A percentile compares a stretch with the other conserved stretches of the same genome.
These are phyloP conservation scores for Pomatorhinus ruficollis DNA, from an alignment of 2,113 vertebrate genomes.

Conservation along the genomic window DNA sequence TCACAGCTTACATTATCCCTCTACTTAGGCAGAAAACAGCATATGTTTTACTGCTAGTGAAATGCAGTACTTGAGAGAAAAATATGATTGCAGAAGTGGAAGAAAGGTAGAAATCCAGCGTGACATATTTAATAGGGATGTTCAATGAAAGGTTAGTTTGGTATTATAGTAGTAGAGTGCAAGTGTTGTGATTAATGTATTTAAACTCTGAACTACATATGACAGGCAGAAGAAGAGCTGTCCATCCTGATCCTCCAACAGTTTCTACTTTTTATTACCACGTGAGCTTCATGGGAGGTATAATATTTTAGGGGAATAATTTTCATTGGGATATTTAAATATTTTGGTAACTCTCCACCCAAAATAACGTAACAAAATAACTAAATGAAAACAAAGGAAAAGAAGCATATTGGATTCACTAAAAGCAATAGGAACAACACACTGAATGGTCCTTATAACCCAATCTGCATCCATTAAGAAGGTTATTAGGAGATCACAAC, in stretches of 20 bases:
- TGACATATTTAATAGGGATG: not conserved
- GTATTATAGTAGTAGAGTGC: not conserved
- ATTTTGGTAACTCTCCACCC: not conserved
- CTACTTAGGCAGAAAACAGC: conserved; percentile 75
- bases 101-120: conserved; percentile 13
- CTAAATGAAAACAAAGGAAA: not conserved
- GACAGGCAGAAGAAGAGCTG: not conserved
- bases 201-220: not conserved
- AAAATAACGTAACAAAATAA: not conserved
- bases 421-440: not conserved
- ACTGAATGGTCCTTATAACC: not conserved
- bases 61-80: conserved; percentile 41
- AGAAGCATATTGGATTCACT: not conserved
- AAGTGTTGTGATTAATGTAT: not conserved
- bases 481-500: conserved; percentile 39
- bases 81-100: not conserved
- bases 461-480: not conserved
- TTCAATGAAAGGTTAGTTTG: not conserved
- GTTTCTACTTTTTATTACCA: not conserved
- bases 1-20: conserved; percentile 78
- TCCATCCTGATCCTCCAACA: not conserved
- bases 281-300: not conserved
- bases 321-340: not conserved
- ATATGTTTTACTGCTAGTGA: conserved; percentile 69
- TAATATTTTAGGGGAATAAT: not conserved